phyloP scores from a whole-genome alignment of 1,140 invertebrate species.

The Trachelipus rathkii region DNA sequence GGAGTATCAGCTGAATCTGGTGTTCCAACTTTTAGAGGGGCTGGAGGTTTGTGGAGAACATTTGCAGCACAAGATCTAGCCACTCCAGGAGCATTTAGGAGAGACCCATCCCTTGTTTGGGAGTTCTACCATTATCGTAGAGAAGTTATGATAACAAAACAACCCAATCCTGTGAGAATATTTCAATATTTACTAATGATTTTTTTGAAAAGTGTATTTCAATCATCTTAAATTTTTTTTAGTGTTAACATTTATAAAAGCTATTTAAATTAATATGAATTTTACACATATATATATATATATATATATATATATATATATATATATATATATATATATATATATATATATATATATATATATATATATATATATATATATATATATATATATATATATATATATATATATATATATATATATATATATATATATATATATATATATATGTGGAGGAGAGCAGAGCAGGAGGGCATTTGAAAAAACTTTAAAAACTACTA shows the following conservation, averaged over 20 bases:
- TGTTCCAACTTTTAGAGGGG: constrained; percentile 73
- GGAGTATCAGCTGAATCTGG: constrained; percentile 67
- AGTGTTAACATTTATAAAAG: no score
- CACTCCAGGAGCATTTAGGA: constrained; percentile 61
- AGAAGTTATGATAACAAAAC: constrained; percentile 60
- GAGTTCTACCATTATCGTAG: constrained; percentile 74
- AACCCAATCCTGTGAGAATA: constrained; percentile 59
- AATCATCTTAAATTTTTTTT: no score
- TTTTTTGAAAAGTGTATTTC: no score
- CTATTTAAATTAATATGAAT: no score
- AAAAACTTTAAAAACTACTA: no score
- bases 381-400: neutral
- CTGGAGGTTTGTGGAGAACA: constrained; percentile 71
- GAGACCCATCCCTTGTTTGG: constrained; percentile 69
- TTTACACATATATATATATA: neutral
- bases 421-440: no score
- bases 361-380: constrained; percentile 3
- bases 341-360: constrained; percentile 2
- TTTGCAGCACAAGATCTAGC: constrained; percentile 64
- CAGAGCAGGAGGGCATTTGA: no score
- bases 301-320: constrained; percentile 22
- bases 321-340: constrained; percentile 5
- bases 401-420: no score
- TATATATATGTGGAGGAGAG: no score
- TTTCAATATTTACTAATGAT: neutral